Percentiles rank a stretch among this genome's conserved stretches.
These are phyloP conservation scores for Rhabditoides inermis DNA, from an alignment of 2,888 invertebrate species.

Conservation along the genomic window DNA sequence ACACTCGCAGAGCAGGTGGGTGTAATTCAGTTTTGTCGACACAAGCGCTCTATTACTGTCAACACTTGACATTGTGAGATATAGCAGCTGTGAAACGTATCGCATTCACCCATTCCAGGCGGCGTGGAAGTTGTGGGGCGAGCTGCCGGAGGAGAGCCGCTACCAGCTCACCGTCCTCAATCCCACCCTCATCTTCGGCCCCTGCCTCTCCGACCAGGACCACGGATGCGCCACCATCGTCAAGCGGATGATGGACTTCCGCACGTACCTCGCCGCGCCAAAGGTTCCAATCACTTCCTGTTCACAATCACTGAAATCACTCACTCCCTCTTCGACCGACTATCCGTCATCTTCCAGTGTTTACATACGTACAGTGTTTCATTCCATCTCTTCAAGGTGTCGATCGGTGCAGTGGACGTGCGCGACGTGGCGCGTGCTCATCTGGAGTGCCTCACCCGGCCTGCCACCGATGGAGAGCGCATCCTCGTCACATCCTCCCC, in stretches of 20 bases:
- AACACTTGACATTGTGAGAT: constrained; percentile 30
- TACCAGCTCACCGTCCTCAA: constrained; percentile 29
- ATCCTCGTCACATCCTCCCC: constrained; percentile 54
- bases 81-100: neutral
- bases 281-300: constrained; percentile 3
- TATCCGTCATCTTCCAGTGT: no score
- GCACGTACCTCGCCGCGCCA: constrained; percentile 29
- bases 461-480: constrained; percentile 55
- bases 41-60: no score
- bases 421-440: constrained; percentile 58
- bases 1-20: constrained; percentile 32
- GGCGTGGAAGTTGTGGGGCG: neutral
- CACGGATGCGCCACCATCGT: constrained; percentile 32
- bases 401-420: constrained; percentile 56
- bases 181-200: constrained; percentile 32
- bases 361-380: no score
- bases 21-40: no score
- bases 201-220: constrained; percentile 24
- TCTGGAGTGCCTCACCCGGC: constrained; percentile 24
- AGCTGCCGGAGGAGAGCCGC: constrained; percentile 2
- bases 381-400: constrained; percentile 53
- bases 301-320: neutral
- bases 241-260: constrained; percentile 28
- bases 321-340: no score
- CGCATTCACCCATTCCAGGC: neutral